Evolutionary conservation across 1,140 invertebrate genomes (phyloP), one percentile per base, ranked within the genome.

Genomic region (Cotesia chilonis): DNA sequence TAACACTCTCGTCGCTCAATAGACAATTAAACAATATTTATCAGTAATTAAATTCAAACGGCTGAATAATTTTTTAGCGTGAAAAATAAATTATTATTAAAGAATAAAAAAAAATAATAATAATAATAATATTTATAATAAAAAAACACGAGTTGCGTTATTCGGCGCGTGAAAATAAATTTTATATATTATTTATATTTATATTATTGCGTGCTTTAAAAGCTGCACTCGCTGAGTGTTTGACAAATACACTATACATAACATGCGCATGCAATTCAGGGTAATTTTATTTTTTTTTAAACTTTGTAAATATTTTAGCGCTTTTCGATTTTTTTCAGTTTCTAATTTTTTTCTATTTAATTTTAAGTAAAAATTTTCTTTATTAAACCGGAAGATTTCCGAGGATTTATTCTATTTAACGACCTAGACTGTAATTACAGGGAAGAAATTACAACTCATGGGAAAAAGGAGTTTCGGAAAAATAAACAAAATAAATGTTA

Each of bases 261-360:
- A 66, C 70, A 71, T 71, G 70, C 70, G 9, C 70, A 71, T 71
- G 70, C 70, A 59, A 4, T 35, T 28, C 41, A 9, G 63, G 17
- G 14, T 9, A 17, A 5, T 14, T 5, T 52, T 52, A 37, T 35
- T 4, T 4, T 14, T 5, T 52, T 61, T 52, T 20, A 10, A n/a
- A 55, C n/a, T 17, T 9, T 52, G 41, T 47, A 47, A 47, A 47
- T 47, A 47, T 66, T 64, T 64, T 37, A 36, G 61, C n/a, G n/a
- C 3, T 4, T 64, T 64, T 41, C 6, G 1, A 64, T 64, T 14
- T 17, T 64, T 14, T 41, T 64, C 10, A 4, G 3, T 60, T 7
- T 35, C 4, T 60, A 36, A n/a, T 28, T 35, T 60, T 60, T 60
- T 60, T 60, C 3, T 28, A 3, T 28, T 28, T 2, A 2, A 28